Evolutionary conservation across 2,888 invertebrate genomes (phyloP), one percentile per base, ranked within the genome.

Genomic region (Vandiemenella viatica): DNA sequence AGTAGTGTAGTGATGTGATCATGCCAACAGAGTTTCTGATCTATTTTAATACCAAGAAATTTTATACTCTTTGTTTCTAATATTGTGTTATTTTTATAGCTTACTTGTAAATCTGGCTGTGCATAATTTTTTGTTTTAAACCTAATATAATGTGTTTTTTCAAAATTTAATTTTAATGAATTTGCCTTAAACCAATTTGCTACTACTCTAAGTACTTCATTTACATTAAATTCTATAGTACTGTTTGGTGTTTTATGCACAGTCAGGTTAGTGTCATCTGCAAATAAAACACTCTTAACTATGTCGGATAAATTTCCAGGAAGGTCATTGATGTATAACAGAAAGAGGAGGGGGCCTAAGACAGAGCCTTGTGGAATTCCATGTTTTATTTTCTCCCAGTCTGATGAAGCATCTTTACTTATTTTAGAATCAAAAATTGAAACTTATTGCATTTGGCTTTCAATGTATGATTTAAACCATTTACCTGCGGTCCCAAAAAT

Each of bases 181-280:
- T 43, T 43, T 16, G 17, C 43, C 18, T 18, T 43, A 26, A 43
- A 43, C 43, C 43, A 43, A n/a, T 22, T 26, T 19, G 21, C 20
- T 19, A 43, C 15, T 43, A 10, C 43, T 19, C 18, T 20, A 20
- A 42, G 17, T 15, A 42, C 16, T 8, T 15, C 19, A 19, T 21
- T 16, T 16, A 42, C 13, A 15, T 42, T 42, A 4, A 19, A 6
- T 15, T 13, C 20, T 17, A 42, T 19, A n/a, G n/a, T n/a, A n/a
- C n/a, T n/a, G n/a, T n/a, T n/a, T n/a, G n/a, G n/a, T n/a, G n/a
- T n/a, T n/a, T 16, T 42, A 18, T 5, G 13, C 42, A 15, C n/a
- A 8, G 42, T n/a, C 20, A 42, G 13, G 5, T 13, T 42, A 42
- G 42, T 42, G 40, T 40, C 40, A 6, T 40, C 40, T 7, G 40